Base-by-base conservation (phyloP, 2,888 invertebrate species). In the Saturnia pavonia region DNA sequence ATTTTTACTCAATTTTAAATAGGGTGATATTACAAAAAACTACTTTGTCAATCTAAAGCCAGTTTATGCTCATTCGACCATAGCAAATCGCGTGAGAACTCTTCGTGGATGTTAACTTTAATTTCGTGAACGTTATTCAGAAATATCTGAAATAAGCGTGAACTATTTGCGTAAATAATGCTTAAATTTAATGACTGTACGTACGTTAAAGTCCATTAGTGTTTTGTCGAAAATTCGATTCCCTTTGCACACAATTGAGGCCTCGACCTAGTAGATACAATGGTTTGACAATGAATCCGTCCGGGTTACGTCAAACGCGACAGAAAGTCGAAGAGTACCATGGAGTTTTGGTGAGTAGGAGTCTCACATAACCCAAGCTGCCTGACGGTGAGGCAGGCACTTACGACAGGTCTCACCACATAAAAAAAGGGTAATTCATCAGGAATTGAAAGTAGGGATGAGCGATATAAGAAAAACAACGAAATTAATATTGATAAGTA, bases 81-180 rank as follows among this genome's bases (percentile, higher is more conserved):
- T 54, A 54, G 11, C 54, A 22, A 54, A 54, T 54, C 54, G n/a
- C 54, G 54, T 54, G 54, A 22, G 54, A 54, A 54, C 54, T 54
- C 54, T 22, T 54, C 54, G 54, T 54, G 54, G 8, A 11, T 54
- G 11, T 22, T 54, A 54, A 54, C 54, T 54, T 22, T 54, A 54
- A 54, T 54, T 54, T 54, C n/a, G 11, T 54, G 22, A 54, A 54
- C 22, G 22, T 54, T 54, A 22, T 54, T 54, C n/a, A 51, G n/a
- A 51, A 8, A 43, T 43, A 14, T 8, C 9, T 43, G 14, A 43
- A 43, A 51, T 54, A 54, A 54, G 54, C 54, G 11, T 22, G 22
- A 22, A 22, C 22, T 54, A 54, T 54, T 54, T 22, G 22, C 19
- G 19, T 48, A 48, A 48, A 48, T 48, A 48, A 48, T n/a, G 19